Evolutionary conservation across 2,113 vertebrate genomes (phyloP), one percentile per base, ranked within the genome.

Genomic region (Terrapene triunguis): DNA sequence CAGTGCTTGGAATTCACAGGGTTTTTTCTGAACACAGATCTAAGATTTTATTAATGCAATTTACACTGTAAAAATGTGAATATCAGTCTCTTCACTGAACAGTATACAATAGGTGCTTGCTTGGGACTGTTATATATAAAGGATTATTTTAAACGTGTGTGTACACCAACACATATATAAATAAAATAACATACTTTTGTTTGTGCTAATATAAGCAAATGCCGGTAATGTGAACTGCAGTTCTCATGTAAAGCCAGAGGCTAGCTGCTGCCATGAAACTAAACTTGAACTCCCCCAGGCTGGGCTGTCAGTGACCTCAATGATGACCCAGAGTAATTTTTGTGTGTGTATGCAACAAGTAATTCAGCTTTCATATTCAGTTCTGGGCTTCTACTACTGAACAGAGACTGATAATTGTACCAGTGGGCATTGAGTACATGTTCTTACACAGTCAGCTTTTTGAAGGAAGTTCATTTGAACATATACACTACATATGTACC

Each of bases 271-370:
- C 89, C 94, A 87, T 88, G 92, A 89, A 95, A 92, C 92, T 97
- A 57, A 55, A 87, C 89, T 96, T 96, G 90, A 94, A 93, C 74
- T 93, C 81, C 87, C 93, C 50, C 95, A 91, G 55, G 90, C 96
- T 89, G 92, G 74, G 96, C 59, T 94, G 85, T 87, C 94, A 91
- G 81, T 96, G 95, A 97, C 96, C 96, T 97, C 78, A 86, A 80
- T 78, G 85, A 65, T 89, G 94, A 96, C 96, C 94, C 93, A 85
- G 91, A 97, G 85, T 90, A 97, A 95, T 94, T 90, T 42, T 42
- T 42, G 38, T 42, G 38, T 42, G 38, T 44, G 51, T 59, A 54
- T 95, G 65, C 65, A 97, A 96, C 87, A 94, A 89, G 35, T 82
- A 88, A 93, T 90, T 94, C 93, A 91, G 81, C n/a, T 91, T 93